Conservation (phyloP, 2,797 vertebrate genomes). For the Arnoldichthys spilopterus region DNA sequence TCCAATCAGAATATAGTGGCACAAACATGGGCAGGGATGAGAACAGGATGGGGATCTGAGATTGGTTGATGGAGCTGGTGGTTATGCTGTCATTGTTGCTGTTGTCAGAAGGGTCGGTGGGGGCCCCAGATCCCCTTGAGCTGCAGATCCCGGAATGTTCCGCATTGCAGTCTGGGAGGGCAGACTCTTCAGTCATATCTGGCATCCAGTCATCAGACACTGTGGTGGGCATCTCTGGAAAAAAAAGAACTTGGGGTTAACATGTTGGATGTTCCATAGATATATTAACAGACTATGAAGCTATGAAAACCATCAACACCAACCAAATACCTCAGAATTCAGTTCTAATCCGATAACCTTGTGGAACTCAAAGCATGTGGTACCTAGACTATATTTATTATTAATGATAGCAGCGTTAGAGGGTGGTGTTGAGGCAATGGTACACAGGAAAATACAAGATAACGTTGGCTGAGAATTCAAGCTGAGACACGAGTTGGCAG, state of each 20-base stretch:
- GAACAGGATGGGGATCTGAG: slow-evolving; percentile 64
- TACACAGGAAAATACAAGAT: not conserved
- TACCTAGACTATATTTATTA: not conserved
- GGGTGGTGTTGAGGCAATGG: slow-evolving; percentile 9
- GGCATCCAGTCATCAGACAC: slow-evolving; percentile 66
- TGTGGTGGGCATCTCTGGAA: slow-evolving; percentile 44
- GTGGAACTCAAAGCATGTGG: not conserved
- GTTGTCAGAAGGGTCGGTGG: slow-evolving; percentile 50
- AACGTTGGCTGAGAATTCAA: slow-evolving; percentile 6
- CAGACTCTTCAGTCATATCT: slow-evolving; percentile 52
- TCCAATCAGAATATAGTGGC: slow-evolving; percentile 85
- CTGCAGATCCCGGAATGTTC: slow-evolving; percentile 76
- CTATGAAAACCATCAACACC: not conserved
- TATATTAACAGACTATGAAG: not conserved
- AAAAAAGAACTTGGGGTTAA: not conserved
- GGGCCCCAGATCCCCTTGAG: slow-evolving; percentile 65
- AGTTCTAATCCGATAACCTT: not conserved
- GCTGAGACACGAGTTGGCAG: slow-evolving; percentile 42
- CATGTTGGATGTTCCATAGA: not conserved
- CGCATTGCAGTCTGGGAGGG: slow-evolving; percentile 79
- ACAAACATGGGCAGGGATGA: slow-evolving; percentile 80
- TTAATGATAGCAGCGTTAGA: slow-evolving; percentile 9
- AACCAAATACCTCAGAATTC: not conserved
- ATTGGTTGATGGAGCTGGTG: slow-evolving; percentile 65
- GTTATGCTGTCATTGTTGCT: slow-evolving; percentile 65